Evolutionary conservation across 2,888 invertebrate species (phyloP), one percentile per base, ranked within the genome.

Genomic region (Watsonalla binaria): DNA sequence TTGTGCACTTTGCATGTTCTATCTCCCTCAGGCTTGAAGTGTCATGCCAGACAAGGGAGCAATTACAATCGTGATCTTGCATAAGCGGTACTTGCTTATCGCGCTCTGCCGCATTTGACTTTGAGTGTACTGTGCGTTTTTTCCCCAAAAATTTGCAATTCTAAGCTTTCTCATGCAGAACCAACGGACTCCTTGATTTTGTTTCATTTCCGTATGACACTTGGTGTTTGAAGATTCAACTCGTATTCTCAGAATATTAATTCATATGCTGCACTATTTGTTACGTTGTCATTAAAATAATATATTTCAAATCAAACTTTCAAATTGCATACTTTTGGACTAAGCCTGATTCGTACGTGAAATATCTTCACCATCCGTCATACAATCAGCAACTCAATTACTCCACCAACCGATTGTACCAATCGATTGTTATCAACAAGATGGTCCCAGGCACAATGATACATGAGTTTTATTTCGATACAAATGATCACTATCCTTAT

Each of bases 61-160:
- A 91, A 91, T 91, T 91, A 92, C 91, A 90, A 87, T 86, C 91
- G 91, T 92, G 91, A 91, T 91, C 91, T 90, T 89, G 91, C 91
- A 92, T 92, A 92, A 91, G 89, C 88, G 85, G 84, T 83, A 86
- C 89, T 90, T 87, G 90, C 84, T 90, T 90, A 90, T 90, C 90
- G 80, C 84, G 77, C 80, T 78, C 85, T 82, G 84, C 89, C 87
- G 87, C 86, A 83, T 90, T 85, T 84, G 88, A 89, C 86, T 89
- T 85, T 82, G 80, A 88, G 84, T 87, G 85, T 83, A 85, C 84
- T 84, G 80, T 76, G 80, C 80, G 74, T 82, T 87, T 90, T 88
- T 86, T 84, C 76, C 76, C 78, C 78, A 71, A 85, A 42, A 86
- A 89, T 89, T 90, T 89, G 89, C 86, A 87, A 90, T 89, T 89